These are phyloP conservation scores for Ylistrum balloti DNA, from an alignment of 1,140 invertebrate species.

Conservation along the genomic window DNA sequence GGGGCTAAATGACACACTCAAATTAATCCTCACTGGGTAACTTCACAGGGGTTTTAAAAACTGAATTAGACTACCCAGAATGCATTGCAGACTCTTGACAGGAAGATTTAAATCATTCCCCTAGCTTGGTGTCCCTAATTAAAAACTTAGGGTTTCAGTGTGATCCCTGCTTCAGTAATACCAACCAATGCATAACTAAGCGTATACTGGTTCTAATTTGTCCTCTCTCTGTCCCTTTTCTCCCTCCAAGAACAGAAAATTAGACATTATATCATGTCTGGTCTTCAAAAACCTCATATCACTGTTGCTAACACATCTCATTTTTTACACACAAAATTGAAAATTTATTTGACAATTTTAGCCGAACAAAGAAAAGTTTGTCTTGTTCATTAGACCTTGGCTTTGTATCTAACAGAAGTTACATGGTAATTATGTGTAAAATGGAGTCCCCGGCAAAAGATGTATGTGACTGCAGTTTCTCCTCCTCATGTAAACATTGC, in stretches of 20 bases:
- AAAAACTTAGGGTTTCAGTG: slow-evolving; percentile 9
- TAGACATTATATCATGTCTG: not conserved
- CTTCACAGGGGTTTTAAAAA: slow-evolving; percentile 2
- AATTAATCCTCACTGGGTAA: slow-evolving; percentile 29
- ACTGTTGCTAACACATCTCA: not conserved
- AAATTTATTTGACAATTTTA: slow-evolving; percentile 36
- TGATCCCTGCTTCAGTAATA: not conserved
- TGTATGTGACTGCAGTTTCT: slow-evolving; percentile 7
- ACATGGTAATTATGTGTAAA: slow-evolving; percentile 11
- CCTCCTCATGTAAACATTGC: too few species aligned
- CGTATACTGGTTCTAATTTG: not conserved
- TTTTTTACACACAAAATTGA: slow-evolving; percentile 37
- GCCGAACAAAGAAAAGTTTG: not conserved
- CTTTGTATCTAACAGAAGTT: slow-evolving; percentile 16
- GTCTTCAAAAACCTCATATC: slow-evolving; percentile 31
- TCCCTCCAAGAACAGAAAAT: not conserved
- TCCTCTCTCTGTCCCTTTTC: not conserved
- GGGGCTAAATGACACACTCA: slow-evolving; percentile 7
- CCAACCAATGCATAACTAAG: not conserved
- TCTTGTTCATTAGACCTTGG: slow-evolving; percentile 1
- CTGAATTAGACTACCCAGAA: slow-evolving; percentile 24
- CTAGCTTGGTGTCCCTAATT: slow-evolving; percentile 15
- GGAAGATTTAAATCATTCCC: slow-evolving; percentile 33
- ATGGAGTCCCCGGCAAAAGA: not conserved
- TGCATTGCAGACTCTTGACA: slow-evolving; percentile 4